Evolutionary conservation across 2,797 vertebrate species (phyloP), one percentile per base, ranked within the genome.

Genomic region (Eidolon dupreanum): DNA sequence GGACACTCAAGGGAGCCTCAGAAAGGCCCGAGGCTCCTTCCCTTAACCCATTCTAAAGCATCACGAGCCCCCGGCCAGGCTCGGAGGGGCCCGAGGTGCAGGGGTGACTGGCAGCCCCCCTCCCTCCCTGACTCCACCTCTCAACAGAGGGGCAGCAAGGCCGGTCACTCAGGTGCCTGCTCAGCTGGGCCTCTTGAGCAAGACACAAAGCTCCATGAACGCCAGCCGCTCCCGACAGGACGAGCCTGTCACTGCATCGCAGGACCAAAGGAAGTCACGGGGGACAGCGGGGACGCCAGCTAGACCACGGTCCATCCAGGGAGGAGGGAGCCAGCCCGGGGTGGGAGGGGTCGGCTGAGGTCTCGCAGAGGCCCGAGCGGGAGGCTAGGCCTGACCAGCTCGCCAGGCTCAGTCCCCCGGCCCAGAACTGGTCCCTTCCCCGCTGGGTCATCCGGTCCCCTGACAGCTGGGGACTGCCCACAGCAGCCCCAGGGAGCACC

Each of bases 161-260:
- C 8, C 51, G 0, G 1, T 0, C 2, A 1, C 15, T 1, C 33
- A 1, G 24, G 1, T 1, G 43, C 43, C 57, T 7, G 36, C 59
- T 66, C 11, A 8, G 17, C 41, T 22, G 57, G 46, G 1, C 53
- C 41, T 22, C 24, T 7, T 1, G 0, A 28, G 26, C 28, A 20
- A 17, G 20, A 65, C 7, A 5, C 3, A 38, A 33, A 70, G 24
- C 43, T 33, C 20, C 49, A 16, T 7, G 15, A 49, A 16, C 4
- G 15, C 15, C 0, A 0, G 7, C 31, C 53, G 28, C 38, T 19
- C 2, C 55, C 17, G 0, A 53, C 49, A 16, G 31, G 15, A 7
- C 38, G 15, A 57, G 43, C 8, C 73, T 20, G 0, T 8, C 24
- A 1, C 17, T 20, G 77, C 53, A 17, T 8, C 53, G 0, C 55